These are phyloP conservation scores for Connochaetes taurinus DNA, from an alignment of 2,113 vertebrate species.

Conservation along the genomic window DNA sequence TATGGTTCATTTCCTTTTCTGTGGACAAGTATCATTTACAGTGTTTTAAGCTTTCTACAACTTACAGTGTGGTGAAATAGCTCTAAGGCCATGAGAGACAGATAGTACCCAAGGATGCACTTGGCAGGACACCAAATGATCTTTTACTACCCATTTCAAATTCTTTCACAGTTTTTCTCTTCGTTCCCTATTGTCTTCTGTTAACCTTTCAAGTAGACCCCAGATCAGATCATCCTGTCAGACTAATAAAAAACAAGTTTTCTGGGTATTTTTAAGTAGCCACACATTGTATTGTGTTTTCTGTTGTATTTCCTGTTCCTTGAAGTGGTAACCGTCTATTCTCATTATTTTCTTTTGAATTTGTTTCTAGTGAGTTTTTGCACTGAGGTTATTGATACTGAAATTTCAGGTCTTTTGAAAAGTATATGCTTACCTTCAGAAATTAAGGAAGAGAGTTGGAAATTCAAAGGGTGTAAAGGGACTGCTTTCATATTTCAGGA, in stretches of 20 bases:
- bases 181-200: neutral
- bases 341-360: neutral
- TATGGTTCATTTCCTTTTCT: neutral
- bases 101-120: neutral
- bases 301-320: neutral
- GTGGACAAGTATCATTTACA: neutral
- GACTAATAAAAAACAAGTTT: neutral
- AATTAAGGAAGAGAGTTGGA: neutral
- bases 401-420: conserved; percentile 21
- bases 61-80: neutral
- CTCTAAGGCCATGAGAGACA: neutral
- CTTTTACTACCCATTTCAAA: neutral
- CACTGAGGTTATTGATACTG: neutral
- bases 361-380: conserved; percentile 9
- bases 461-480: neutral
- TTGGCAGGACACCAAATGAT: neutral
- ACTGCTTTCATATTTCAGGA: neutral
- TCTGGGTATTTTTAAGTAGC: neutral
- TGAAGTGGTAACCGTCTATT: neutral
- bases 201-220: conserved; percentile 10
- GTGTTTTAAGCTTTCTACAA: neutral
- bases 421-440: neutral
- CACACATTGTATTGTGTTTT: neutral
- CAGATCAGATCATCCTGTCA: neutral
- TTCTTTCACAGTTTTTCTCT: neutral